phyloP scores from a whole-genome alignment of 2,888 invertebrate genomes.

The Tipula lateralis region DNA sequence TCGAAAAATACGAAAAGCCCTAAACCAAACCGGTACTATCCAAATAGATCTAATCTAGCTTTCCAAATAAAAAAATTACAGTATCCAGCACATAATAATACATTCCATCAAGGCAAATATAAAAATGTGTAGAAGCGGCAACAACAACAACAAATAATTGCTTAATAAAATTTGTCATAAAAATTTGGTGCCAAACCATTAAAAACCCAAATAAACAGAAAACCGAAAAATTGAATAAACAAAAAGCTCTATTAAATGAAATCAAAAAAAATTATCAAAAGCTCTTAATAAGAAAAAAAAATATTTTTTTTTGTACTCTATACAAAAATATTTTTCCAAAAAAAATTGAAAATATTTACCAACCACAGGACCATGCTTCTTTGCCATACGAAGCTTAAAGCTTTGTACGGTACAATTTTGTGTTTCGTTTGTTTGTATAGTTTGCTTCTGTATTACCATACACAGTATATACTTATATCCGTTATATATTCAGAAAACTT shows the following conservation, averaged over 20 bases:
- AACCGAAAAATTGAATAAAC: constrained; percentile 9
- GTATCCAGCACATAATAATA: too few relatives aligned
- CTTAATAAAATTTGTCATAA: not conserved
- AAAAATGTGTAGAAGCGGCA: not conserved
- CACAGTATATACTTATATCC: not conserved
- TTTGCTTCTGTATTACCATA: not conserved
- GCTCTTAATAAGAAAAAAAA: not conserved
- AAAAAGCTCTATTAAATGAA: not conserved
- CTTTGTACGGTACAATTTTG: not conserved
- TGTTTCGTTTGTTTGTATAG: too few relatives aligned
- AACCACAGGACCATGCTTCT: not conserved
- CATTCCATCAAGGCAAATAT: too few relatives aligned
- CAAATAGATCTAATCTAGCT: too few relatives aligned
- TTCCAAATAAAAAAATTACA: too few relatives aligned
- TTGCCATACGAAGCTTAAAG: not conserved
- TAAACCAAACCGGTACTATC: too few relatives aligned
- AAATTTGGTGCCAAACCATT: constrained; percentile 9
- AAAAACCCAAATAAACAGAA: not conserved
- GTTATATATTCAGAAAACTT: not conserved
- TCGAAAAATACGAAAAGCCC: too few relatives aligned
- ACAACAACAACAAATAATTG: constrained; percentile 11
- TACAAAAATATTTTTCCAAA: not conserved
- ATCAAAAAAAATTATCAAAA: not conserved
- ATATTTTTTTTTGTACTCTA: not conserved
- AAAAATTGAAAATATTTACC: constrained; percentile 6